A percentile compares a stretch with the other conserved stretches of the same genome.
Conservation (phyloP, 2,888 invertebrate species). For the Diploptera punctata region DNA sequence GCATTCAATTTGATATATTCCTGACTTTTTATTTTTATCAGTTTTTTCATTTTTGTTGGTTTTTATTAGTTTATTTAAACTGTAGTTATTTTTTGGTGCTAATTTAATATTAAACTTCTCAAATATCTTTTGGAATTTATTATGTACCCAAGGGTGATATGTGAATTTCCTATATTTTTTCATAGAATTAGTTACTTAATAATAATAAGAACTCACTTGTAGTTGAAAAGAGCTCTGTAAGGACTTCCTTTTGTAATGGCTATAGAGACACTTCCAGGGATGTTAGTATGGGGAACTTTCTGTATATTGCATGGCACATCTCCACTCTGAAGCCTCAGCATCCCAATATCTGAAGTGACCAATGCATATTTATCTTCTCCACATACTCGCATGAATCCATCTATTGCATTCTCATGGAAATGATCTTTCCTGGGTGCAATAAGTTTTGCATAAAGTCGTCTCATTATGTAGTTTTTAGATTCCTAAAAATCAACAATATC, state of each 20-base stretch:
- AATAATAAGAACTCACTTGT: background rate
- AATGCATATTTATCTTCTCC: background rate
- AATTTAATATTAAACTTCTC: no score
- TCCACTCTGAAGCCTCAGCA: background rate
- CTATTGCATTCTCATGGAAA: slow-evolving; percentile 1
- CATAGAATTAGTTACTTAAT: background rate
- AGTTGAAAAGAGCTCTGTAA: background rate
- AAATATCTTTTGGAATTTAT: no score
- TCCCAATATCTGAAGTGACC: background rate
- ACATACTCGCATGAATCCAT: background rate
- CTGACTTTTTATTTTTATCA: no score
- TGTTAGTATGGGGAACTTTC: background rate
- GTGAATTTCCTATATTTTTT: no score
- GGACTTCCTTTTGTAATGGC: background rate
- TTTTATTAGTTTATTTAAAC: no score
- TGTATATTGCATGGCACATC: slow-evolving; percentile 16
- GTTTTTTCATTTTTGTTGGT: no score
- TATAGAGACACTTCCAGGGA: slow-evolving; percentile 5
- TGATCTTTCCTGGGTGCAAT: background rate
- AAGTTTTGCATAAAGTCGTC: background rate
- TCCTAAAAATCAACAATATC: no score
- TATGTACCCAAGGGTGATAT: no score
- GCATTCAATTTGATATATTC: no score
- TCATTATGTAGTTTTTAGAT: background rate
- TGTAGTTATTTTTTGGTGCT: no score